phyloP scores from a whole-genome alignment of 2,113 vertebrate species.

The Bufo gargarizans region DNA sequence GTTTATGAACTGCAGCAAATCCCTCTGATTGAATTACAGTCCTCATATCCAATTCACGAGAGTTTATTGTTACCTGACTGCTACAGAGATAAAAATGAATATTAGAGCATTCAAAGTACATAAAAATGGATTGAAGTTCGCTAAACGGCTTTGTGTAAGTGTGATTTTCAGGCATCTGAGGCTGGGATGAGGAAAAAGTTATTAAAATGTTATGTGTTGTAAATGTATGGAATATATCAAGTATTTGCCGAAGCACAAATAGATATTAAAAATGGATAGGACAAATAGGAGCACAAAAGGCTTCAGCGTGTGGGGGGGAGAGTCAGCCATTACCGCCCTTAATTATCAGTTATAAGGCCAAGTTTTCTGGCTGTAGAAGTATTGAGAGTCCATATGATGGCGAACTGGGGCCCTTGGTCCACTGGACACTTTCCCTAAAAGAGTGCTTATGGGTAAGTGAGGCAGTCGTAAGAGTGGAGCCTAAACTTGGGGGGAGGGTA shows the following conservation, averaged over 20 bases:
- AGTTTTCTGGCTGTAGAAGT: not conserved
- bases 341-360: not conserved
- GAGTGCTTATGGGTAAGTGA: not conserved
- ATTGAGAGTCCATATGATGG: not conserved
- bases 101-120: constrained; percentile 54
- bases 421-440: not conserved
- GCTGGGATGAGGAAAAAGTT: constrained; percentile 41
- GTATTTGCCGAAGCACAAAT: constrained; percentile 37
- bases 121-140: constrained; percentile 55
- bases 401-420: not conserved
- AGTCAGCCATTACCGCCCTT: not conserved
- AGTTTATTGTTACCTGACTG: constrained; percentile 57
- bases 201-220: constrained; percentile 48
- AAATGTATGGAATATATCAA: constrained; percentile 40
- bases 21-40: constrained; percentile 51
- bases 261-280: constrained; percentile 36
- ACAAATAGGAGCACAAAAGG: constrained; percentile 24
- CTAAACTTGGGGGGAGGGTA: too few species aligned
- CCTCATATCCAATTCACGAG: constrained; percentile 52
- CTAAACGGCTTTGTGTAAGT: constrained; percentile 50
- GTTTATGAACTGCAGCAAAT: constrained; percentile 57
- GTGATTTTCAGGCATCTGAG: constrained; percentile 41
- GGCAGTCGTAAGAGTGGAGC: too few species aligned
- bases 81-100: constrained; percentile 57
- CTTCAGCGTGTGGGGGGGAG: not conserved